These are phyloP conservation scores for Harpagoxenus sublaevis DNA, from an alignment of 2,888 invertebrate species.

Conservation along the genomic window DNA sequence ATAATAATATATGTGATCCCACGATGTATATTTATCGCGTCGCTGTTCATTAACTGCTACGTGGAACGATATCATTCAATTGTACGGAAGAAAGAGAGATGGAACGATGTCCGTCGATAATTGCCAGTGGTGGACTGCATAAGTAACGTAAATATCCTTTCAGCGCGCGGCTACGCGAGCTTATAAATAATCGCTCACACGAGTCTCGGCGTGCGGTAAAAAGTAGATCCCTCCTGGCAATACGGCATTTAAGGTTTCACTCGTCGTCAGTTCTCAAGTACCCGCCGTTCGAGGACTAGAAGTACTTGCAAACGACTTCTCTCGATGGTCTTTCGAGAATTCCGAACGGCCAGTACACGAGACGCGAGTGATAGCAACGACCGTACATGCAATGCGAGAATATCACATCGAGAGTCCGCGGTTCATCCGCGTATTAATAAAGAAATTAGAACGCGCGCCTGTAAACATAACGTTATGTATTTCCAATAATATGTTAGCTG, in stretches of 20 bases:
- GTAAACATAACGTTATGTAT: background rate
- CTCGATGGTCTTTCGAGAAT: slow-evolving; percentile 54
- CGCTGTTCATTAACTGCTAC: slow-evolving; percentile 30
- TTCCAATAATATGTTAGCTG: background rate
- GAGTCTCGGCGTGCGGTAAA: slow-evolving; percentile 58
- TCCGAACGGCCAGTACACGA: slow-evolving; percentile 43
- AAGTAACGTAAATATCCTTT: slow-evolving; percentile 46
- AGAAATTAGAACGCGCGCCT: slow-evolving; percentile 15
- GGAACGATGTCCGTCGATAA: slow-evolving; percentile 15
- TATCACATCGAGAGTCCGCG: background rate
- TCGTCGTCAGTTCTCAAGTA: slow-evolving; percentile 61
- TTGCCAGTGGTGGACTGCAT: slow-evolving; percentile 12
- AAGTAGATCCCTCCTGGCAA: slow-evolving; percentile 65
- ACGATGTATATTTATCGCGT: slow-evolving; percentile 18
- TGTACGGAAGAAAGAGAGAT: slow-evolving; percentile 15
- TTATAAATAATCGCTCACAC: slow-evolving; percentile 54
- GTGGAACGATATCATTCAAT: slow-evolving; percentile 16
- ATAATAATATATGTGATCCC: slow-evolving; percentile 3
- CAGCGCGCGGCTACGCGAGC: slow-evolving; percentile 39
- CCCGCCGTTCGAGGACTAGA: slow-evolving; percentile 60
- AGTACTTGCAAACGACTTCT: slow-evolving; percentile 56
- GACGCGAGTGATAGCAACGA: slow-evolving; percentile 2
- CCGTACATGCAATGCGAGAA: slow-evolving; percentile 3
- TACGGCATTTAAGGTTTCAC: slow-evolving; percentile 66
- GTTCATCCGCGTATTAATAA: background rate